A percentile compares a stretch with the other conserved stretches of the same genome.
phyloP scores from a whole-genome alignment of 2,797 vertebrate genomes.

The Diceros bicornis region DNA sequence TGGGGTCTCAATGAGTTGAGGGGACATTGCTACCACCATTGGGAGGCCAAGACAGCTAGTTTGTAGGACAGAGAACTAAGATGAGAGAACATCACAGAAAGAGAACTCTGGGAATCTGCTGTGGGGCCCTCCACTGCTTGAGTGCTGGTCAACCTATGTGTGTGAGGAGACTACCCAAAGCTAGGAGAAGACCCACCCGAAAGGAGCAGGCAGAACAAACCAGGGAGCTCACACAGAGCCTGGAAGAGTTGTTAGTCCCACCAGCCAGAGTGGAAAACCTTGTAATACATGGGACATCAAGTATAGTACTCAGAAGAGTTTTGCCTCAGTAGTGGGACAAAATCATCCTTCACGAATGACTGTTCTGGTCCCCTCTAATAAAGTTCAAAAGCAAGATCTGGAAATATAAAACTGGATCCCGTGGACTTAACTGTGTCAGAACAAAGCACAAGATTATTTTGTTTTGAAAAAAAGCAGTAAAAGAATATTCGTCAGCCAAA shows the following conservation, averaged over 20 bases:
- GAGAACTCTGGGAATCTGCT: not conserved
- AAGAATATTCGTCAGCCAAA: not conserved
- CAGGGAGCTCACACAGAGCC: not conserved
- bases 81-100: too few relatives aligned
- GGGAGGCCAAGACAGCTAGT: too few relatives aligned
- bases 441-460: not conserved
- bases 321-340: not conserved
- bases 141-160: not conserved
- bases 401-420: not conserved
- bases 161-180: not conserved
- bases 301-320: not conserved
- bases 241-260: not conserved
- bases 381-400: not conserved
- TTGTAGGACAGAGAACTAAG: too few relatives aligned
- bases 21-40: too few relatives aligned
- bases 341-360: not conserved
- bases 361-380: not conserved
- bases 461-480: not conserved
- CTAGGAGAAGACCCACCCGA: not conserved
- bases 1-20: too few relatives aligned
- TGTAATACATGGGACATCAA: not conserved
- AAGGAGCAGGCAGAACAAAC: not conserved
- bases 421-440: too few relatives aligned
- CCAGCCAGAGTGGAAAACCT: not conserved
- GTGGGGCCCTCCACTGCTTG: not conserved